Evolutionary conservation across 1,140 invertebrate species (phyloP).

Genomic region (Aethina tumida): DNA sequence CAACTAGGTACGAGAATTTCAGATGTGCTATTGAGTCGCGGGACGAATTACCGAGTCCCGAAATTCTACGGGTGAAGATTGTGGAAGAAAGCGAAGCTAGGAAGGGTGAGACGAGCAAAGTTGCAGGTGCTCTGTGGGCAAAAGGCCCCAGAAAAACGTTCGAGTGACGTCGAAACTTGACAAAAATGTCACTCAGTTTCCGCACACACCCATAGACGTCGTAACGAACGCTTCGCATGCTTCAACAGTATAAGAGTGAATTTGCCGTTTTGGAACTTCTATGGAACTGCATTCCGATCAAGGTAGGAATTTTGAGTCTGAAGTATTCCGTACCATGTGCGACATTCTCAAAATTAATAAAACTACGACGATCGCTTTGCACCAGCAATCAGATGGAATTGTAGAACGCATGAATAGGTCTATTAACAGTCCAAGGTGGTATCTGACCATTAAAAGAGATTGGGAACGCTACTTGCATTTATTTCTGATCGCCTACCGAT

Average conservation of each 20-base stretch:
- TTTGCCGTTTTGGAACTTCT: conserved; percentile 33
- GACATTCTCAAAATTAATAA: conserved; percentile 25
- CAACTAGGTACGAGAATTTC: conserved; percentile 25
- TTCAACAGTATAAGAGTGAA: conserved; percentile 24
- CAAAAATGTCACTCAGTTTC: too few species aligned
- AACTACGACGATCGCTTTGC: conserved; percentile 29
- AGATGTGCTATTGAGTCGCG: conserved; percentile 28
- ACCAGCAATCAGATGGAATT: conserved; percentile 35
- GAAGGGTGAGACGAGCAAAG: conserved; percentile 3
- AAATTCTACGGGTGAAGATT: conserved; percentile 28
- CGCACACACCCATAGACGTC: too few species aligned
- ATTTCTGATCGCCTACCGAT: conserved; percentile 10
- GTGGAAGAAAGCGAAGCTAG: conserved; percentile 26
- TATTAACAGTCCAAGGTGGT: conserved; percentile 8
- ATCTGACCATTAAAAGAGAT: conserved; percentile 4
- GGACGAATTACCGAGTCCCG: conserved; percentile 23
- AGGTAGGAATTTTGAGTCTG: conserved; percentile 15
- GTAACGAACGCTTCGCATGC: too few species aligned
- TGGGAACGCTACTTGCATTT: conserved; percentile 9
- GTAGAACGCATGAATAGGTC: conserved; percentile 26
- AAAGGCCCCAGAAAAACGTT: too few species aligned
- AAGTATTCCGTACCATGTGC: conserved; percentile 17
- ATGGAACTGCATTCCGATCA: conserved; percentile 31
- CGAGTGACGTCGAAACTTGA: too few species aligned
- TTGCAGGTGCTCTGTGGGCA: too few species aligned